A percentile compares a stretch with the other conserved stretches of the same genome.
These are phyloP conservation scores for Orientallactaga sibirica DNA, from an alignment of 2,797 vertebrate genomes.

Conservation along the genomic window DNA sequence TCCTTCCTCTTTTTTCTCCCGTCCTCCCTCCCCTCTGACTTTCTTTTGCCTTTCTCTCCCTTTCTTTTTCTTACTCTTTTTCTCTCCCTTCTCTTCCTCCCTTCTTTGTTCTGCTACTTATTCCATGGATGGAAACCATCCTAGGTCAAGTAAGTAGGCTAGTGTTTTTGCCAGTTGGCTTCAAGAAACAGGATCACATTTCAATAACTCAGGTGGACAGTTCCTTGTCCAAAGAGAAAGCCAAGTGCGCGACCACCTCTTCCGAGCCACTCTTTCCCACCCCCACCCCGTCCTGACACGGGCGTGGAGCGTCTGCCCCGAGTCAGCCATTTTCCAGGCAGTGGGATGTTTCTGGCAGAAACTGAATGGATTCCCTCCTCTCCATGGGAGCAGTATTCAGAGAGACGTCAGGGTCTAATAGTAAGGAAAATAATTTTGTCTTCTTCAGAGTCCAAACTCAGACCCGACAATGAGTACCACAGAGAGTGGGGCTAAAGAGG, in stretches of 20 bases:
- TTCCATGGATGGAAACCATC: constrained; percentile 7
- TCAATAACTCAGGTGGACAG: constrained; percentile 1
- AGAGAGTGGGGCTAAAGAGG: neutral
- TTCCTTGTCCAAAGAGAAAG: neutral
- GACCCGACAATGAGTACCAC: neutral
- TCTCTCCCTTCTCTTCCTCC: neutral
- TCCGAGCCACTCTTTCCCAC: neutral
- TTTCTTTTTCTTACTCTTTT: too few species aligned
- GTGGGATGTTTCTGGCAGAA: constrained; percentile 4
- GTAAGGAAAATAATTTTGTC: constrained; percentile 10
- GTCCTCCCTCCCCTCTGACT: neutral
- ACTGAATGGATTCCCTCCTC: neutral
- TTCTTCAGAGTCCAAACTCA: neutral
- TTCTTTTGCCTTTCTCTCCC: too few species aligned
- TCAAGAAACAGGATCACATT: constrained; percentile 6
- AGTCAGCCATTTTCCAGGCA: neutral
- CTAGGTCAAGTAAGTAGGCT: neutral
- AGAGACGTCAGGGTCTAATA: neutral
- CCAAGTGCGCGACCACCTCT: constrained; percentile 13
- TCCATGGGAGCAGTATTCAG: constrained; percentile 4
- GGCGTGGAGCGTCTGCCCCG: neutral
- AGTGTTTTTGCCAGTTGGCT: constrained; percentile 48
- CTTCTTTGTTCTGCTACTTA: neutral
- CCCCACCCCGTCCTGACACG: neutral
- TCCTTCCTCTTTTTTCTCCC: too few species aligned